Base-by-base conservation (phyloP, 2,113 vertebrate species). In the Corynorhinus townsendii region DNA sequence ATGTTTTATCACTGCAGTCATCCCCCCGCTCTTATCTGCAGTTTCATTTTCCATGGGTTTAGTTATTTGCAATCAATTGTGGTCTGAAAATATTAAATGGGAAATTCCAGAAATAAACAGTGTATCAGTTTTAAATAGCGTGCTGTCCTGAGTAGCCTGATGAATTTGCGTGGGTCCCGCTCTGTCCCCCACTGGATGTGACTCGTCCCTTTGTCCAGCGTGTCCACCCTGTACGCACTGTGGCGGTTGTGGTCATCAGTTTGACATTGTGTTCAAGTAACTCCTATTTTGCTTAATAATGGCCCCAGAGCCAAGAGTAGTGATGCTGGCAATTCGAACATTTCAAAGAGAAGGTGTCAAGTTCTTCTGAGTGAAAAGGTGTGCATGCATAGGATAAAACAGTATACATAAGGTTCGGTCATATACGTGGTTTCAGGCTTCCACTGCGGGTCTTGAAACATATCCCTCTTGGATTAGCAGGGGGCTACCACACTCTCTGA, bases 121-220 rank as follows among this genome's bases (percentile, higher is more conserved):
- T 45, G 22, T 33, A 33, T 64, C 56, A 45, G 38, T 33, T 45
- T 83, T 64, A 83, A 83, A 64, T 64, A 22, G 14, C 20, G 56
- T 19, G 8, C 80, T 14, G 40, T 22, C 45, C 40, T 43, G 80
- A 62, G 26, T 62, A 43, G 38, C 16, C 0, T 3, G 38, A 33
- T 43, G 56, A 33, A 82, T 43, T 82, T 30, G 28, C 26, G 4
- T 2, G 4, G 20, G 59, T 28, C 26, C 59, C 24, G 10, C 56
- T 26, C 59, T 66, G 3, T 3, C 8, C 54, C 35, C 30, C 5
- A 4, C 5, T 7, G 15, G 38, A 33, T 0, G 28, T 12, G 26
- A 64, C 2, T 62, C 35, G 45, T 17, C 80, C 17, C 38, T 83
- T 64, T 83, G 38, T 45, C 38, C 8, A 20, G 56, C 5, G 2